Base-by-base conservation (phyloP, 2,797 vertebrate genomes). In the Tadarida brasiliensis region DNA sequence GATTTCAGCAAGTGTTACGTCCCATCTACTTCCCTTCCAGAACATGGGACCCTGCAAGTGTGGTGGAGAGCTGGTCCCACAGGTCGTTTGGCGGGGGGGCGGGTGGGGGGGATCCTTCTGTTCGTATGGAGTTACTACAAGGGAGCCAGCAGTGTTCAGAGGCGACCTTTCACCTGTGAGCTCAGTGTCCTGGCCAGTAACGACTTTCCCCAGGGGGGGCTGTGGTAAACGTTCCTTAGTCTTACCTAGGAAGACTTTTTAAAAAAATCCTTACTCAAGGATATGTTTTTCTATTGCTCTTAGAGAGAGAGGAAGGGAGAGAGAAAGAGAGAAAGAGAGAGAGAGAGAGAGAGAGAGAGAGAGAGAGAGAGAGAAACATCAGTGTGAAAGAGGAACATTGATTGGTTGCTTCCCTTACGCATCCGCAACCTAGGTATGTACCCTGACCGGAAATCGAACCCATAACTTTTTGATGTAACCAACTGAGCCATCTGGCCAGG, bases 201-300 rank as follows among this genome's bases (percentile, higher is more conserved):
- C 10, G 33, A 47, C 39, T 10, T 82, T 49, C 10, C 0, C 19
- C 33, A 33, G 0, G 8, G 0, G 8, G 35, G 47, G 1, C 26
- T 7, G 7, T 1, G 30, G 15, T 15, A 0, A 56, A 3, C n/a
- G 28, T 33, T 30, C 61, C 35, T 49, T 19, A 30, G 30, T 78
- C 57, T 61, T 12, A 26, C 51, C 47, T 74, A 67, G 39, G 76
- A 90, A 51, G 39, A 44, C 39, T 44, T 44, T 44, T 44, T 44
- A 44, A 44, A 44, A 44, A 44, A 44, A 61, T 28, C 59, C 3
- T 61, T 26, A 61, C 26, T 22, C 4, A 28, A 61, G 59, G 11
- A 61, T 11, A 61, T 61, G 59, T 28, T 61, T 61, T 61, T 61
- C 26, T 28, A 61, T 61, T 61, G 59, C 4, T 28, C 26, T 61